Evolutionary conservation across 2,888 invertebrate genomes (phyloP), one percentile per base, ranked within the genome.

Genomic region (Drosophila flavopinicola): DNA sequence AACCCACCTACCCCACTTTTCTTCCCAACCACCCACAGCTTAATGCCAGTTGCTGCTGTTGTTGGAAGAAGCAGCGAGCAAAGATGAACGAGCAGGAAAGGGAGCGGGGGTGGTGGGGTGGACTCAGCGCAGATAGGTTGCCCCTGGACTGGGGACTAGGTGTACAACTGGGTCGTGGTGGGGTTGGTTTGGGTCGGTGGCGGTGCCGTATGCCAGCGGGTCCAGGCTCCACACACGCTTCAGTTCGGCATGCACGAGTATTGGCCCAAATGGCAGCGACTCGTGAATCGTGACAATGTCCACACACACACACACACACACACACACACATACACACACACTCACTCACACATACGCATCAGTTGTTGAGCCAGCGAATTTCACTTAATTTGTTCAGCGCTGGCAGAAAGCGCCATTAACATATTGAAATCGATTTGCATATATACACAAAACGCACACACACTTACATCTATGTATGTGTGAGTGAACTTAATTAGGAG

Each of bases 351-450:
- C 24, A 33, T 9, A 38, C 30, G 15, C 25, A 66, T 60, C 63
- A 66, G 69, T 64, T 77, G 78, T 60, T 66, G 56, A 68, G 72
- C 53, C 66, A 77, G 63, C 59, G 52, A 80, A 66, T 66, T 84
- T 84, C 66, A 70, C 66, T 84, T 84, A 64, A 79, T 79, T 84
- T 77, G 77, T 80, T 69, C 66, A 60, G 60, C 58, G 60, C 63
- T 85, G 60, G 56, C 66, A 59, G 52, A 37, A 53, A 63, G 35
- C 25, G 41, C 80, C 87, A 80, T 80, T 86, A 80, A 82, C 80
- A 71, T 80, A 86, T 86, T 84, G 78, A 61, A 80, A 86, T 86
- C 87, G 85, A 80, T 80, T 86, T 65, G 68, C 17, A 35, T 7
- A 30, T 38, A 49, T 65, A 59, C 15, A 54, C 37, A 39, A 59